Conservation (phyloP, 2,888 invertebrate species). For the Caenorhabditis afra region DNA sequence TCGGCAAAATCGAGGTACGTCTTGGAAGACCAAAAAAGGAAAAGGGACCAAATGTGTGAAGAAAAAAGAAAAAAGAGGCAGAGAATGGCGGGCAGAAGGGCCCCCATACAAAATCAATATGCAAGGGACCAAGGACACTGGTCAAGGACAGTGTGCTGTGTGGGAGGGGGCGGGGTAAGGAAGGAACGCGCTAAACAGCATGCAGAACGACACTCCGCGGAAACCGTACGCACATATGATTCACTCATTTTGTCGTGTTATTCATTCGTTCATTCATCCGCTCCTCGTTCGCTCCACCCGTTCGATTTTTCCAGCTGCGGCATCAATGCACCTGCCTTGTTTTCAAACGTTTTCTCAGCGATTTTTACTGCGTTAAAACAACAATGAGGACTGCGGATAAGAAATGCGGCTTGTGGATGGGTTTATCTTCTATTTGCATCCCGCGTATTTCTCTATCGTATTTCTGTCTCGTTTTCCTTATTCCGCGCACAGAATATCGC, state of each 20-base stretch:
- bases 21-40: background rate
- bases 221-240: background rate
- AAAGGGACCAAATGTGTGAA: background rate
- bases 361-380: no score
- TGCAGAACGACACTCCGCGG: conserved; percentile 18
- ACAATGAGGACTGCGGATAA: no score
- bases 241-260: background rate
- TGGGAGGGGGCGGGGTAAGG: no score
- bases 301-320: background rate
- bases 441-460: background rate
- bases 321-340: no score
- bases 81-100: conserved; percentile 5
- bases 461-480: background rate
- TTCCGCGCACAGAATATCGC: background rate
- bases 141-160: no score
- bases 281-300: no score
- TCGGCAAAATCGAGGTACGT: conserved; percentile 71
- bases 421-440: no score
- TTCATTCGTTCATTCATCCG: background rate
- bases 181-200: background rate
- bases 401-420: no score
- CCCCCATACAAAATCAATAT: conserved; percentile 5
- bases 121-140: no score
- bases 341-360: no score
- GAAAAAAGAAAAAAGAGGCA: background rate